Conservation (phyloP, 2,888 invertebrate species). For the Timema podura region DNA sequence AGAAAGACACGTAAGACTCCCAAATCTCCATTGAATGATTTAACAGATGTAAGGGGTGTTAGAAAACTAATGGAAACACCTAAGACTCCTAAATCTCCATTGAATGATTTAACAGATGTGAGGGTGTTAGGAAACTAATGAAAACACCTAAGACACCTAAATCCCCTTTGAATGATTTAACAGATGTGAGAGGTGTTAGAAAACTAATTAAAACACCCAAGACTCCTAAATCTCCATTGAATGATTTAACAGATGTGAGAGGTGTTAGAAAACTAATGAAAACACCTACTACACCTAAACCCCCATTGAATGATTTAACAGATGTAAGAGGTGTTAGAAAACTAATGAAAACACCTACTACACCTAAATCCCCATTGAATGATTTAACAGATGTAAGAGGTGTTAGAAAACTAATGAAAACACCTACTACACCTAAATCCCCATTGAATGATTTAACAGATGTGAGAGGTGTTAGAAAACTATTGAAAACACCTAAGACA, state of each 20-base stretch:
- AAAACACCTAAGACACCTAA: slow-evolving; percentile 35
- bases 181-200: slow-evolving; percentile 35
- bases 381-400: slow-evolving; percentile 34
- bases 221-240: slow-evolving; percentile 38
- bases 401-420: slow-evolving; percentile 35
- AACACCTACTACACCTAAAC: slow-evolving; percentile 36
- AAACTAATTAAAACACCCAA: slow-evolving; percentile 35
- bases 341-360: slow-evolving; percentile 38
- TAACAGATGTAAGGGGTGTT: slow-evolving; percentile 42
- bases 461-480: slow-evolving; percentile 44
- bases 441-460: slow-evolving; percentile 47
- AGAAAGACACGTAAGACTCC: slow-evolving; percentile 40
- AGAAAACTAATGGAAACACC: slow-evolving; percentile 41
- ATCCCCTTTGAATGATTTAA: slow-evolving; percentile 36
- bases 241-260: slow-evolving; percentile 47
- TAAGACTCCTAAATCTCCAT: slow-evolving; percentile 40
- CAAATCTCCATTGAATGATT: slow-evolving; percentile 43
- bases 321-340: slow-evolving; percentile 46
- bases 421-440: slow-evolving; percentile 33
- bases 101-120: slow-evolving; percentile 35
- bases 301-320: slow-evolving; percentile 44
- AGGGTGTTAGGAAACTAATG: slow-evolving; percentile 40
- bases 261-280: slow-evolving; percentile 45
- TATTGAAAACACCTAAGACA: slow-evolving; percentile 40
- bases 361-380: slow-evolving; percentile 36